Percentiles rank a stretch among this genome's conserved stretches.
Conservation (phyloP, 2,797 vertebrate species). For the Oryzias dopingdopingensis region DNA sequence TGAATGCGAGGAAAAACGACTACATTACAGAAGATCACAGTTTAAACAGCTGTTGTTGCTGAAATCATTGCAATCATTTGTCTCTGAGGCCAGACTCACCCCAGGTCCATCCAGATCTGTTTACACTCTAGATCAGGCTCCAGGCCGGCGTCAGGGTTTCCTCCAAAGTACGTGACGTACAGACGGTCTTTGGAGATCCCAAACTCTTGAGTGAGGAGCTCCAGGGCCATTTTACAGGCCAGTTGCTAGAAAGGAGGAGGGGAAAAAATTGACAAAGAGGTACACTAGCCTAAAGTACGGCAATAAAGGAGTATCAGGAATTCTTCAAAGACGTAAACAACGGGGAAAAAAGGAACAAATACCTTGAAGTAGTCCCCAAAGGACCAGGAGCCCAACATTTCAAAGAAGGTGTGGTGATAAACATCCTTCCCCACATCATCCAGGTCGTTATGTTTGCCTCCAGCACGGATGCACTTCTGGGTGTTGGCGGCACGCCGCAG, state of each 20-base stretch:
- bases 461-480: constrained; percentile 97
- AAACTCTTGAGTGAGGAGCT: constrained; percentile 92
- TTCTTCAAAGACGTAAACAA: neutral
- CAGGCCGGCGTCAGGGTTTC: constrained; percentile 86
- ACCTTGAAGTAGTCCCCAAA: constrained; percentile 99
- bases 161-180: constrained; percentile 97
- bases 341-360: constrained; percentile 6
- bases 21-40: too few species aligned
- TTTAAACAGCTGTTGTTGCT: too few species aligned
- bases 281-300: too few species aligned
- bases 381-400: constrained; percentile 99
- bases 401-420: constrained; percentile 98
- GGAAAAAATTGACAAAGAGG: too few species aligned
- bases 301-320: neutral
- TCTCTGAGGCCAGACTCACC: constrained; percentile 77
- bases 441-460: constrained; percentile 97
- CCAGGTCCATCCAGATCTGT: constrained; percentile 96
- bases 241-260: constrained; percentile 78
- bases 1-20: neutral
- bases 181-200: constrained; percentile 90
- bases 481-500: constrained; percentile 93
- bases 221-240: constrained; percentile 93
- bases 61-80: too few species aligned
- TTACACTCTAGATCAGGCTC: constrained; percentile 95
- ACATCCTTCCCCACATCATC: constrained; percentile 98